Conservation (phyloP, 2,797 vertebrate genomes). For the Acipenser transmontanus region DNA sequence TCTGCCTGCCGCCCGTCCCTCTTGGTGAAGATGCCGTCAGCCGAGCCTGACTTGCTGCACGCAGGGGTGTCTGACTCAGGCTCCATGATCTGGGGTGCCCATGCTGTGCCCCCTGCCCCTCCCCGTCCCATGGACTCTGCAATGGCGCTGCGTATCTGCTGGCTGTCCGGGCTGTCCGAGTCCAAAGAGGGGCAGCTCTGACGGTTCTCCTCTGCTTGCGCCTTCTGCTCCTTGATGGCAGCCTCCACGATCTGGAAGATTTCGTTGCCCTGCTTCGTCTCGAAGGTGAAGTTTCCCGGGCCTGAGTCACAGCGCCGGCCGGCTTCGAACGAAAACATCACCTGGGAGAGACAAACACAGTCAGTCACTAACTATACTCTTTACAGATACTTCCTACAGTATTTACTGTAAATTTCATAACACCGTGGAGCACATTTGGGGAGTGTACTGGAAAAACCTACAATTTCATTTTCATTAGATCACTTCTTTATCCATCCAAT, state of each 20-base stretch:
- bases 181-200: constrained; percentile 57
- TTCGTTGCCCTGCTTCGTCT: constrained; percentile 91
- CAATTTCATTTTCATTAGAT: too few relatives aligned
- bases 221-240: constrained; percentile 84
- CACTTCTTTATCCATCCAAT: too few relatives aligned
- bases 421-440: too few relatives aligned
- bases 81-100: constrained; percentile 30
- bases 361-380: too few relatives aligned
- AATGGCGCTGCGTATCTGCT: constrained; percentile 37
- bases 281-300: constrained; percentile 94
- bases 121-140: constrained; percentile 20
- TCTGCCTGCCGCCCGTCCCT: constrained; percentile 43
- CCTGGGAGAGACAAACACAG: constrained; percentile 51
- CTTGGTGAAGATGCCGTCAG: constrained; percentile 54
- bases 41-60: constrained; percentile 52
- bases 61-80: constrained; percentile 52
- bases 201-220: constrained; percentile 63
- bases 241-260: constrained; percentile 85
- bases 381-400: too few relatives aligned
- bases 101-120: constrained; percentile 23
- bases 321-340: constrained; percentile 97
- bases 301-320: constrained; percentile 90
- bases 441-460: too few relatives aligned
- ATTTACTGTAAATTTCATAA: too few relatives aligned
- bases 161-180: constrained; percentile 44